Conservation (phyloP, 2,797 vertebrate species). For the Melanotaenia trifasciata region DNA sequence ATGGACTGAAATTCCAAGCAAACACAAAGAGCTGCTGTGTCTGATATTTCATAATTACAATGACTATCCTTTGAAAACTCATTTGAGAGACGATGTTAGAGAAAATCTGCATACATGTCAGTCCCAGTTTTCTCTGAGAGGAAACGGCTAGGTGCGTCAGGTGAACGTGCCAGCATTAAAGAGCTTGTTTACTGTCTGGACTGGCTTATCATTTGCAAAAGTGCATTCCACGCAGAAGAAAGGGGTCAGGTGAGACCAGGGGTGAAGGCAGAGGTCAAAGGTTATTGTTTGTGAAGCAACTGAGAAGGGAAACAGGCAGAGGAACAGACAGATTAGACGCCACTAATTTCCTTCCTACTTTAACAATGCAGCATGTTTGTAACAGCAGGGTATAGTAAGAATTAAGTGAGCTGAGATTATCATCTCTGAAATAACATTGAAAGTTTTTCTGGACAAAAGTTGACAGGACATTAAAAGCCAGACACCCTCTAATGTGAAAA, state of each 20-base stretch:
- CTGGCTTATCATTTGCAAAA: slow-evolving; percentile 4
- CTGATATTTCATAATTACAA: too few relatives aligned
- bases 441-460: neutral
- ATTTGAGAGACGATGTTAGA: neutral
- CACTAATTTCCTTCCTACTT: slow-evolving; percentile 40
- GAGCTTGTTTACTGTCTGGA: slow-evolving; percentile 8
- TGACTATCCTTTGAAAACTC: neutral
- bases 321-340: slow-evolving; percentile 15
- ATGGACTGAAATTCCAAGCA: neutral
- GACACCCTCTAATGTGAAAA: neutral
- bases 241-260: slow-evolving; percentile 13
- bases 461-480: neutral
- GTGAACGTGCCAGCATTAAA: neutral
- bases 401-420: neutral
- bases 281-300: slow-evolving; percentile 17
- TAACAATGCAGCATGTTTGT: slow-evolving; percentile 16
- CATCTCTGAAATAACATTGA: slow-evolving; percentile 1
- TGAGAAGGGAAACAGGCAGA: slow-evolving; percentile 32
- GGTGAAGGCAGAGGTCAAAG: slow-evolving; percentile 39
- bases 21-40: neutral
- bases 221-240: slow-evolving; percentile 5
- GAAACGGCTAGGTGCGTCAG: slow-evolving; percentile 1
- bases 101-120: neutral
- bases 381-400: neutral
- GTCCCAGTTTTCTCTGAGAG: slow-evolving; percentile 1